Base-by-base conservation (phyloP, 2,888 invertebrate genomes). In the Hetaerina titia region DNA sequence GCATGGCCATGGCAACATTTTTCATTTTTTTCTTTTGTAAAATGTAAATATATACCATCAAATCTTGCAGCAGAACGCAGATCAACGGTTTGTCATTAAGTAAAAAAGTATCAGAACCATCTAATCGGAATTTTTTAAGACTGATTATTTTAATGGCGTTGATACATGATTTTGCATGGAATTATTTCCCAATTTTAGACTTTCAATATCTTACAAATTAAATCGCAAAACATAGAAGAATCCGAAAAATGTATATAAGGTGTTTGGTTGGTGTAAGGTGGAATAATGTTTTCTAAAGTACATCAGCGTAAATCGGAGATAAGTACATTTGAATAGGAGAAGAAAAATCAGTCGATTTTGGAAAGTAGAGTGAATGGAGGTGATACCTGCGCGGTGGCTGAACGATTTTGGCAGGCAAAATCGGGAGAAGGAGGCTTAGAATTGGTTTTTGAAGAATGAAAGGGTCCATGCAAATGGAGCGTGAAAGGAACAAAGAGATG, bases 401-500 rank as follows among this genome's bases (percentile, higher is more conserved):
- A 89, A 89, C 19, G 89, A 89, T 17, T 74, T 8, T 8, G 74
- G 25, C 57, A 1, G 56, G 17, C 5, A 22, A 19, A 57, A 56
- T 45, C 9, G 17, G 22, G 57, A 56, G 89, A 7, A 19, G 89
- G 57, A 9, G 19, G 56, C 56, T 56, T n/a, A 25, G 69, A 6
- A 89, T 11, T 57, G 89, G 89, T 22, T 74, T 45, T 25, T 15
- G 56, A 57, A 89, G 56, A 22, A 89, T 57, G 57, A 57, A n/a
- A 89, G 56, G 89, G 56, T 9, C 74, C 57, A 89, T 57, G 22
- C 56, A n/a, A 56, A 89, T 89, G 89, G 89, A 89, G 89, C 19
- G 56, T 57, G 57, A 57, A 89, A 13, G 89, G 89, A 57, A 89
- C 89, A 89, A 89, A 89, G 89, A 19, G 89, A 57, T 89, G 89